These are phyloP conservation scores for Mesocricetus auratus DNA, from an alignment of 2,113 vertebrate genomes.

Conservation along the genomic window DNA sequence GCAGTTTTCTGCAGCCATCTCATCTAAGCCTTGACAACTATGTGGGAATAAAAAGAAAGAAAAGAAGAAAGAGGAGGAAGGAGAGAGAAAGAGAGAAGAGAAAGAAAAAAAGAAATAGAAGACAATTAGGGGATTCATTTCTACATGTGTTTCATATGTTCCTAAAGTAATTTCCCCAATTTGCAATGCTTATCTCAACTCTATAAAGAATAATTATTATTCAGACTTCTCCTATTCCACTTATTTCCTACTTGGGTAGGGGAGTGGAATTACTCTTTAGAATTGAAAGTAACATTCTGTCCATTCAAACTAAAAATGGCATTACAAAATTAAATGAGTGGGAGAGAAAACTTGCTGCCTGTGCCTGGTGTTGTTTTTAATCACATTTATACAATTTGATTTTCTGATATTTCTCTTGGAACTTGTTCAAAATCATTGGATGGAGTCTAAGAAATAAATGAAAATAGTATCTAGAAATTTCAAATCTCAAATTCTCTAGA, in stretches of 20 bases:
- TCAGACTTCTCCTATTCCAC: background rate
- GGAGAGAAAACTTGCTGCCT: background rate
- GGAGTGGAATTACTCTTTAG: background rate
- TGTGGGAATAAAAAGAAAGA: background rate
- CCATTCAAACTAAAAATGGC: background rate
- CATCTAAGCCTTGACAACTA: background rate
- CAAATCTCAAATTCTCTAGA: background rate
- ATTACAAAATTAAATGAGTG: slow-evolving; percentile 34
- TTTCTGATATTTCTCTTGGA: slow-evolving; percentile 29
- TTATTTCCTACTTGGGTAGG: background rate
- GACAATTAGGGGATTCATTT: background rate
- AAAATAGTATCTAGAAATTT: background rate
- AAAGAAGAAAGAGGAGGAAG: background rate
- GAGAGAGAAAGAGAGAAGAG: background rate
- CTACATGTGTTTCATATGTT: background rate
- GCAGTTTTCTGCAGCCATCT: background rate
- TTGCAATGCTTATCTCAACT: background rate
- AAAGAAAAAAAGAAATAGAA: background rate
- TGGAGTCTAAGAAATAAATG: slow-evolving; percentile 22
- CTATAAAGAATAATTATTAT: background rate
- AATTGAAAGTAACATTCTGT: background rate
- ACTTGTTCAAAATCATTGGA: slow-evolving; percentile 21
- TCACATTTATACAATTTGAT: background rate
- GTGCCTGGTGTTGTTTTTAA: background rate
- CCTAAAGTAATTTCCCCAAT: background rate